Base-by-base conservation (phyloP, 2,113 vertebrate genomes). In the Hemibagrus wyckioides region DNA sequence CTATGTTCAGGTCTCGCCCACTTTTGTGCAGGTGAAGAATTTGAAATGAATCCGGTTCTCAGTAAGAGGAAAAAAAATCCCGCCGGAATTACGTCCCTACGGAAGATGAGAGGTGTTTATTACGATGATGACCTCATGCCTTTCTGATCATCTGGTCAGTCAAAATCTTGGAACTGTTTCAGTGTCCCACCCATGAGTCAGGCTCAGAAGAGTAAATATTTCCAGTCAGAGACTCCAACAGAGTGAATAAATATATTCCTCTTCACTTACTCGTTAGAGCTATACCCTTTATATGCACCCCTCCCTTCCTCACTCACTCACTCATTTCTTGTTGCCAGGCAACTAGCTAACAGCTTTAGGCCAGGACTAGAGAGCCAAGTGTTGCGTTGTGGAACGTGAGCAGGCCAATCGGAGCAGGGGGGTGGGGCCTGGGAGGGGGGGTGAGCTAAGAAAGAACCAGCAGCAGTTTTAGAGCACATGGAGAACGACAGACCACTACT, bases 51-150 rank as follows among this genome's bases (percentile, higher is more conserved):
- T 25, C 14, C 41, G 44, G 77, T 83, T 83, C n/a, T n/a, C 33
- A 61, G 75, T 81, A 87, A 89, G 36, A 44, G 56, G 54, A 86
- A n/a, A n/a, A n/a, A n/a, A n/a, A n/a, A n/a, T n/a, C n/a, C n/a
- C n/a, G n/a, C n/a, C n/a, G n/a, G n/a, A n/a, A n/a, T n/a, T n/a
- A n/a, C n/a, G n/a, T n/a, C n/a, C n/a, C n/a, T n/a, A n/a, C n/a
- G n/a, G n/a, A 79, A 80, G 52, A 0, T 28, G 2, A 33, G 2
- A 7, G n/a, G n/a, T 2, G 19, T 21, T 33, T 0, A 6, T 80
- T 36, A 80, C 14, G 13, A 57, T 9, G 1, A 19, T 80, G 30
- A 56, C 52, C 30, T 56, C 13, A 57, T 21, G 52, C 30, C 54
- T 57, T 71, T 80, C 52, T 28, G 41, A 48, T 65, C 41, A n/a